Evolutionary conservation across 2,113 vertebrate genomes (phyloP), one percentile per base, ranked within the genome.

Genomic region (Athene cunicularia): DNA sequence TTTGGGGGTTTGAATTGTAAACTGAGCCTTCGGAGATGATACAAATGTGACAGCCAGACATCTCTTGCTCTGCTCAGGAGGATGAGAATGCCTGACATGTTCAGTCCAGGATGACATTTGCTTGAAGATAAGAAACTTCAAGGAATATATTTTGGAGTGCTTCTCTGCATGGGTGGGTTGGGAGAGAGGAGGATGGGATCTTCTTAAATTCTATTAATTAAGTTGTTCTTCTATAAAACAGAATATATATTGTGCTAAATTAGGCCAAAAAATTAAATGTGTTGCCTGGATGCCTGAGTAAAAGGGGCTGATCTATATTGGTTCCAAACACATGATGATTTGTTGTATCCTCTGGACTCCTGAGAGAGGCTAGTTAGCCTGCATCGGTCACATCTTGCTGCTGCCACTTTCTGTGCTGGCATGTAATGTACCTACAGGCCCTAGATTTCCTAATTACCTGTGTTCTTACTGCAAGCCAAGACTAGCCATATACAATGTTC

Each of bases 381-480:
- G 80, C 72, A 50, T 18, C 66, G 63, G 60, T 80, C 88, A 67
- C 76, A 59, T 91, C 84, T 89, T 89, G 73, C 81, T 80, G 72
- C 91, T 91, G 89, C 56, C 77, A 64, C 76, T 91, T 96, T 93
- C 80, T 85, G 20, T 89, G 80, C 76, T 89, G 86, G 76, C 86
- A 52, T 47, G n/a, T 59, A 81, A 87, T 43, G 30, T 39, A 79
- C 66, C 80, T 87, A 59, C 1, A 0, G 80, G 68, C 76, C 64
- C 73, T 71, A 71, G 68, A 52, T 89, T 94, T 93, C 77, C 89
- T 96, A 85, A 87, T 94, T 81, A 75, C 70, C 93, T 63, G 37
- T 93, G 74, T 53, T 96, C 70, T 79, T 60, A 53, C 43, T 93
- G 66, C 74, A 91, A 94, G 87, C 70, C 87, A 90, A 85, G 77